phyloP scores from a whole-genome alignment of 2,888 invertebrate genomes.

The Cryptocephalus primarius region DNA sequence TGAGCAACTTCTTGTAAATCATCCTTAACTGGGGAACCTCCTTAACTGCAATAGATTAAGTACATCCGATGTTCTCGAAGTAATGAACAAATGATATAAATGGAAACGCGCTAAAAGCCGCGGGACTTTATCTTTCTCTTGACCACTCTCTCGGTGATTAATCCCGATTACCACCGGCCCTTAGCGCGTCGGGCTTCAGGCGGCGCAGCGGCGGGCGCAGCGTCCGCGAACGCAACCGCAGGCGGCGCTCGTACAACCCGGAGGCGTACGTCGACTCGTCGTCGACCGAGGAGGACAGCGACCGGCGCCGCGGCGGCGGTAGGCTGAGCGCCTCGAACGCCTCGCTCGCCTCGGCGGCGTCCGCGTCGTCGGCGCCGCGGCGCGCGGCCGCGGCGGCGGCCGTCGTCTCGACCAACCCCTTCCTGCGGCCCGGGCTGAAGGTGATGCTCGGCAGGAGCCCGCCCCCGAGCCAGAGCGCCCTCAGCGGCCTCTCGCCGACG shows the following conservation, averaged over 20 bases:
- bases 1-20: no score
- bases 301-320: conserved; percentile 32
- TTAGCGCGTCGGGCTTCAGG: conserved; percentile 25
- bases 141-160: conserved; percentile 6
- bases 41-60: no score
- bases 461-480: conserved; percentile 43
- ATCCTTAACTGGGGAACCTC: no score
- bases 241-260: conserved; percentile 48
- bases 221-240: conserved; percentile 42
- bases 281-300: conserved; percentile 37
- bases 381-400: conserved; percentile 31
- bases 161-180: conserved; percentile 10
- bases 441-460: conserved; percentile 40
- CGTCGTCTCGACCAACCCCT: conserved; percentile 26
- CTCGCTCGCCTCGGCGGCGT: conserved; percentile 35
- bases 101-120: no score
- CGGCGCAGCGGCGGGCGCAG: conserved; percentile 30
- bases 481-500: conserved; percentile 46
- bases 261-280: conserved; percentile 44
- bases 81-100: no score
- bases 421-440: conserved; percentile 33
- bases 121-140: background rate
- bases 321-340: conserved; percentile 33
- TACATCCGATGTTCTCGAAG: no score
- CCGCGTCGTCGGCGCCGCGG: conserved; percentile 30